Evolutionary conservation across 92 coral and sea anemone genomes (phyloP), one percentile per base, ranked within the genome.

Genomic region (Porites rus): DNA sequence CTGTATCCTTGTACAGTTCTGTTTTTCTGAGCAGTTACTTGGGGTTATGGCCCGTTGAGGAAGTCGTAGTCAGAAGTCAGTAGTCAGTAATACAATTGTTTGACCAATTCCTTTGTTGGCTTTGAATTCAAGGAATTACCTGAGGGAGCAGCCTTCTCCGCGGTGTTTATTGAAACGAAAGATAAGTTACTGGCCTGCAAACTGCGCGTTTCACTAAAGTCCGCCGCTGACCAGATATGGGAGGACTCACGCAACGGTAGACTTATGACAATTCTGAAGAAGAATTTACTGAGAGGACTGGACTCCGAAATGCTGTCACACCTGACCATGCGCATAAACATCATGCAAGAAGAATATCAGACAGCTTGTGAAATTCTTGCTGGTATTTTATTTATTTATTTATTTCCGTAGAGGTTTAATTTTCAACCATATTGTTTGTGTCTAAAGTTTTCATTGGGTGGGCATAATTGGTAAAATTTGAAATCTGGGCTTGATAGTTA

Each of bases 211-310:
- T 92, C 95, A 54, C 73, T 75, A 63, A 77, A 73, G 65, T 65
- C 82, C 20, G 92, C 92, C 24, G 90, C 88, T 19, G 92, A 89
- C 61, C 69, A 61, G 11, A 82, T 92, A 11, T 80, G 92, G 95
- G 75, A 88, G 20, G 84, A 78, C 72, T 88, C 80, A 65, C 18
- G 54, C 17, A 62, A 77, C 1, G 92, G 87, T 17, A 22, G 43
- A 10, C 84, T 90, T 58, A 68, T 51, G 83, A 8, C 75, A 51
- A 75, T 60, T 51, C 62, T 90, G 38, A 85, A 74, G 25, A 56
- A 59, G 22, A 67, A 60, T 28, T 74, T 90, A 38, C 68, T 82
- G 10, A 51, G 58, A 28, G 86, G 86, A 72, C 12, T 82, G 61
- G 70, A n/a, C 20, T 13, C 62, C 4, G 86, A 72, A 2, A 22